Percentiles rank a stretch among this genome's conserved stretches.
Evolutionary conservation across 1,140 invertebrate species (phyloP).

Genomic region (Drosophila malerkotliana): DNA sequence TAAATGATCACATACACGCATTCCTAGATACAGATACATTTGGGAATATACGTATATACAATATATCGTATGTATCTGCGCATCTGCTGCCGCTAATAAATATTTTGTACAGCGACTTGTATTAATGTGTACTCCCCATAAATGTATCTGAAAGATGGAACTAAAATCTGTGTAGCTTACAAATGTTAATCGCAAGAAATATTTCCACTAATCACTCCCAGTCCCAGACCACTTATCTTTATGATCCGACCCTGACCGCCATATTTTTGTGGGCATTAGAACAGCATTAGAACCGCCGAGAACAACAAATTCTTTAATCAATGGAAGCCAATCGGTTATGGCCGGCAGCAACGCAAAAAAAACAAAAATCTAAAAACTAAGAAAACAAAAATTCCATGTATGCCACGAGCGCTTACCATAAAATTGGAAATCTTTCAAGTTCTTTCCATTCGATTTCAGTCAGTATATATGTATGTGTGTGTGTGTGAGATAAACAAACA

Average conservation of each 20-base stretch:
- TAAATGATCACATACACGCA: slow-evolving; percentile 75
- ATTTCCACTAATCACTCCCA: slow-evolving; percentile 9
- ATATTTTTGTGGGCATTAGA: slow-evolving; percentile 34
- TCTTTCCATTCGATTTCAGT: slow-evolving; percentile 29
- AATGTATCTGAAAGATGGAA: slow-evolving; percentile 13
- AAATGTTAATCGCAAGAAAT: not conserved
- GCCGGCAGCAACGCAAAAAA: slow-evolving; percentile 33
- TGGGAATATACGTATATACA: not conserved
- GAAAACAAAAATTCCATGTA: slow-evolving; percentile 54
- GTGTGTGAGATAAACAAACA: slow-evolving; percentile 69
- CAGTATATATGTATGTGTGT: not conserved
- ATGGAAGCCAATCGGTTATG: slow-evolving; percentile 71
- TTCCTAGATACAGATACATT: slow-evolving; percentile 16
- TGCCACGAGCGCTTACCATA: slow-evolving; percentile 79
- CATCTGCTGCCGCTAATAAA: slow-evolving; percentile 64
- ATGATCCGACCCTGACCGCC: slow-evolving; percentile 52
- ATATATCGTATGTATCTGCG: slow-evolving; percentile 4
- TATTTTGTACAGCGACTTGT: slow-evolving; percentile 23
- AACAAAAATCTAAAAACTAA: slow-evolving; percentile 40
- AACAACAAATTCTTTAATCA: slow-evolving; percentile 52
- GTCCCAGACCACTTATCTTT: slow-evolving; percentile 43
- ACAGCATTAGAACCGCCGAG: slow-evolving; percentile 42
- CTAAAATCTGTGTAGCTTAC: not conserved
- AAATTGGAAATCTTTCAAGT: slow-evolving; percentile 79
- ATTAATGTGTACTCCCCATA: too few species aligned